Base-by-base conservation (phyloP, 1,140 invertebrate species). In the Euborellia annulipes region DNA sequence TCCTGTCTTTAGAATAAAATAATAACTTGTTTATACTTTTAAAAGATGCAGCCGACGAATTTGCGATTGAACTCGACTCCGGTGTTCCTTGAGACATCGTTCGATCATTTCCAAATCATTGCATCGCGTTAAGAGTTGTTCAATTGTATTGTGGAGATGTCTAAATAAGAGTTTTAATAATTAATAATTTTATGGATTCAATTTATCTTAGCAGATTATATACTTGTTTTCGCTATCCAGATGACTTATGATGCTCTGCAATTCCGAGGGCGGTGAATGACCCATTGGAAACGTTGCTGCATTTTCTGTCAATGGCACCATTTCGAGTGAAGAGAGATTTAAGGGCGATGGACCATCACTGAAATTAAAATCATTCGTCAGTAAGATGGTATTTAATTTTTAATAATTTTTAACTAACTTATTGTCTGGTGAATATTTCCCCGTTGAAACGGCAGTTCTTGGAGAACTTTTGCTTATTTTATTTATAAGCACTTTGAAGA, bases 211-310 rank as follows among this genome's bases (percentile, higher is more conserved):
- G 9, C 32, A 34, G n/a, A 41, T 23, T 41, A 47, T 40, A 3
- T 32, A 72, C 72, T 58, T 67, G 52, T 75, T 74, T 58, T 76
- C 72, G 41, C 64, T 59, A 60, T 77, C 75, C 41, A 78, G 57
- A 47, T 75, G 68, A 43, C 57, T 58, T 38, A 78, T 77, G 43
- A 78, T 70, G 52, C 72, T 66, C 50, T 76, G 69, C 21, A 77
- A 55, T 47, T 76, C 68, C 14, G 16, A 17, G 3, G 34, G 47
- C 21, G 47, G 47, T 3, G 23, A 27, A 11, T 27, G 23, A 56
- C 50, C 23, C 65, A 53, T 6, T 66, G 65, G 22, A 50, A 30
- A 27, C n/a, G 27, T 1, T n/a, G n/a, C n/a, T n/a, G n/a, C n/a
- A n/a, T n/a, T 22, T 40, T 30, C 20, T 22, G 14, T 14, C 41